Percentiles rank a stretch among this genome's conserved stretches.
Conservation (phyloP, 2,888 invertebrate genomes). For the Drosophila neutralis region DNA sequence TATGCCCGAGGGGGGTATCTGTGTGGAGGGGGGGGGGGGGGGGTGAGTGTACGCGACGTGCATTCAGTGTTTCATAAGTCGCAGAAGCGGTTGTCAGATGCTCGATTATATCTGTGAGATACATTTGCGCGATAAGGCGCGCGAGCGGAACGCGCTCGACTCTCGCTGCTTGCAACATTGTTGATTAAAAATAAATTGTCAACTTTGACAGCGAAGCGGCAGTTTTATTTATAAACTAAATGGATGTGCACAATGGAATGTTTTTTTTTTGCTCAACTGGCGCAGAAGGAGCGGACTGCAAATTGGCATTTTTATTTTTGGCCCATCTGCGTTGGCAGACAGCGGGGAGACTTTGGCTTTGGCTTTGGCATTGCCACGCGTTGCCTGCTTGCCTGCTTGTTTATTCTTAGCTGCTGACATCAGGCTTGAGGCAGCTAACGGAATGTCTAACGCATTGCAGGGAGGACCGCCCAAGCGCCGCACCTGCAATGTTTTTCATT, state of each 20-base stretch:
- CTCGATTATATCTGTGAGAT: constrained; percentile 52
- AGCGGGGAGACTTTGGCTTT: constrained; percentile 62
- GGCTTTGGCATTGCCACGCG: constrained; percentile 35
- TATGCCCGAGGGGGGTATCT: not conserved
- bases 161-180: constrained; percentile 43
- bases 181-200: constrained; percentile 79
- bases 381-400: constrained; percentile 9
- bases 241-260: constrained; percentile 56
- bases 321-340: constrained; percentile 55
- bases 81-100: constrained; percentile 8
- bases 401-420: constrained; percentile 56
- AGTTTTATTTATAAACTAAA: constrained; percentile 70
- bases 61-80: constrained; percentile 34
- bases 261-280: constrained; percentile 12
- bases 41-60: constrained; percentile 29
- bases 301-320: constrained; percentile 70
- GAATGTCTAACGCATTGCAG: constrained; percentile 40
- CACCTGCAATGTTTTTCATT: constrained; percentile 55
- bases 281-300: constrained; percentile 20
- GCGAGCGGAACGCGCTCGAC: constrained; percentile 41
- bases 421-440: constrained; percentile 43
- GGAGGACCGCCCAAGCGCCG: constrained; percentile 43
- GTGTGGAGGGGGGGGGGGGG: not conserved
- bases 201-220: constrained; percentile 75
- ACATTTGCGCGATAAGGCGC: constrained; percentile 45